Evolutionary conservation across 2,113 vertebrate genomes (phyloP).

Genomic region (Hydropotes inermis): DNA sequence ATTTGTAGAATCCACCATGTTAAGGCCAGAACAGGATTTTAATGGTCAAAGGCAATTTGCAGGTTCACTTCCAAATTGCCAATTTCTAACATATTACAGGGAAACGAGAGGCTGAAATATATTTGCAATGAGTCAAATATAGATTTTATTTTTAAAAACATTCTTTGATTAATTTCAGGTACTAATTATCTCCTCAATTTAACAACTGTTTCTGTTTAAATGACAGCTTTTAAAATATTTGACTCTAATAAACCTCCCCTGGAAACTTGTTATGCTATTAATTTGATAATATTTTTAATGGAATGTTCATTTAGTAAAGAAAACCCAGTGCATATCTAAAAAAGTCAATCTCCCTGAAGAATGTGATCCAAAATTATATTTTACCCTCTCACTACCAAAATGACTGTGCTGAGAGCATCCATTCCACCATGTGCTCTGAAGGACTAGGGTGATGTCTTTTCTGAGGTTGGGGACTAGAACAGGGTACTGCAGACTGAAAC

Average conservation of each 20-base stretch:
- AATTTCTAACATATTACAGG: background rate
- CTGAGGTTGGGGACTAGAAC: background rate
- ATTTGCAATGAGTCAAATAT: conserved; percentile 48
- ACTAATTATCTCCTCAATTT: conserved; percentile 72
- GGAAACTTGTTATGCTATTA: conserved; percentile 70
- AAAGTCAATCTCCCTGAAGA: background rate
- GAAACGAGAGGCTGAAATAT: conserved; percentile 18
- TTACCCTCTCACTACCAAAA: background rate
- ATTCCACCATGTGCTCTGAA: background rate
- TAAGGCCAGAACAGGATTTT: background rate
- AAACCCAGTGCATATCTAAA: background rate
- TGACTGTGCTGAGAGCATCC: accelerated
- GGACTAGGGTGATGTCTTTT: background rate
- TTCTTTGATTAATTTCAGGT: conserved; percentile 73
- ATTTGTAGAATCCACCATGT: background rate
- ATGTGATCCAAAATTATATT: background rate
- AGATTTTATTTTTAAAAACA: conserved; percentile 65
- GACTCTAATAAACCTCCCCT: conserved; percentile 68
- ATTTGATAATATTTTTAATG: conserved; percentile 62
- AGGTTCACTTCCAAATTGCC: conserved; percentile 9
- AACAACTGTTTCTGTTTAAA: conserved; percentile 70
- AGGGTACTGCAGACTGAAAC: background rate
- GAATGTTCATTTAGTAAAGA: conserved; percentile 60
- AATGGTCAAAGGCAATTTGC: background rate
- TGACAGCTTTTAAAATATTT: conserved; percentile 73